Evolutionary conservation across 2,888 invertebrate genomes (phyloP).

Genomic region (Thalpophila matura): DNA sequence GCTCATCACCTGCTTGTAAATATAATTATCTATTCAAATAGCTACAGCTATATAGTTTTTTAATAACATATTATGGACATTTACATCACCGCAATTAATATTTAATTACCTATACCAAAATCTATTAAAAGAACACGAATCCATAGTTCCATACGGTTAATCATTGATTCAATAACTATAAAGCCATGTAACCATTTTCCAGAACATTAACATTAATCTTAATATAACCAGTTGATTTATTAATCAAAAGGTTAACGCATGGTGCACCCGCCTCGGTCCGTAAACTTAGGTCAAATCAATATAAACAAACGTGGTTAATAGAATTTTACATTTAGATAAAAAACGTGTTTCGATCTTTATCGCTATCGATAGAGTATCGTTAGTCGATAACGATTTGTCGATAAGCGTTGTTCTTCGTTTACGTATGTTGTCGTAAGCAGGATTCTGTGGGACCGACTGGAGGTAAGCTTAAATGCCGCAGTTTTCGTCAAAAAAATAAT

Average conservation of each 20-base stretch:
- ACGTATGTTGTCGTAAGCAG: slow-evolving; percentile 1
- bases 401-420: slow-evolving; percentile 19
- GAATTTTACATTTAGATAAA: slow-evolving; percentile 54
- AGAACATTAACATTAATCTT: slow-evolving; percentile 45
- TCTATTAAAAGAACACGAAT: slow-evolving; percentile 2
- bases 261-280: slow-evolving; percentile 32
- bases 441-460: background rate
- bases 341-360: slow-evolving; percentile 38
- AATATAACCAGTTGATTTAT: slow-evolving; percentile 53
- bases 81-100: too few relatives aligned
- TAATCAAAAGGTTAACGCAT: slow-evolving; percentile 52
- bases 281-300: slow-evolving; percentile 40
- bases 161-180: slow-evolving; percentile 25
- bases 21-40: too few relatives aligned
- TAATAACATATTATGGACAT: too few relatives aligned
- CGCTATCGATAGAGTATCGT: slow-evolving; percentile 13
- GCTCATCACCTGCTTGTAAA: too few relatives aligned
- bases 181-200: slow-evolving; percentile 27
- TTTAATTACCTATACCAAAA: too few relatives aligned
- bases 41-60: too few relatives aligned
- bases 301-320: slow-evolving; percentile 47
- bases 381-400: slow-evolving; percentile 29
- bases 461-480: background rate
- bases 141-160: slow-evolving; percentile 1
- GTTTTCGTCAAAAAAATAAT: background rate